Evolutionary conservation across 2,113 vertebrate species (phyloP).

Genomic region (Rhabdornis inornatus): DNA sequence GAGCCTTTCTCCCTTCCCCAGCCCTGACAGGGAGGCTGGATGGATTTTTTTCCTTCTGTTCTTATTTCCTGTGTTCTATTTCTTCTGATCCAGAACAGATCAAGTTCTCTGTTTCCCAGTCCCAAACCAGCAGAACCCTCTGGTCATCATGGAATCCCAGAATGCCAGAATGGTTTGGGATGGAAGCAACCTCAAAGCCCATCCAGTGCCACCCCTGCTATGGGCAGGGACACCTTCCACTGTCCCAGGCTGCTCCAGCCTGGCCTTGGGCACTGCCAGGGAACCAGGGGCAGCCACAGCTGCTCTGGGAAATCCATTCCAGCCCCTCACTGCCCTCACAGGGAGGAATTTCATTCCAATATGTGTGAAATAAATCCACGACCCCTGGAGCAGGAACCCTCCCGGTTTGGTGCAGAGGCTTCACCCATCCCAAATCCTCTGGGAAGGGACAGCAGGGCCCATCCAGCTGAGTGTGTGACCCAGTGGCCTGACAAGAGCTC

Average conservation of each 20-base stretch:
- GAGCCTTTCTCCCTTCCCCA: not conserved
- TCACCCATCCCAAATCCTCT: not conserved
- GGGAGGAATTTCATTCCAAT: not conserved
- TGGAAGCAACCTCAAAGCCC: not conserved
- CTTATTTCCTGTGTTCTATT: not conserved
- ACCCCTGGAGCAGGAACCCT: not conserved
- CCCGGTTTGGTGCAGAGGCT: rapidly evolving
- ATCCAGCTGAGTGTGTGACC: rapidly evolving
- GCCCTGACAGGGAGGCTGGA: not conserved
- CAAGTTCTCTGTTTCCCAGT: not conserved
- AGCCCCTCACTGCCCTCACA: not conserved
- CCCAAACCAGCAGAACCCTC: not conserved
- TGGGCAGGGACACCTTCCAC: not conserved
- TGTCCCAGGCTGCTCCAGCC: not conserved
- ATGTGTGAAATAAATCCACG: rapidly evolving
- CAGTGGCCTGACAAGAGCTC: not conserved
- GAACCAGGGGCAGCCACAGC: not conserved
- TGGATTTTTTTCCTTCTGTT: not conserved
- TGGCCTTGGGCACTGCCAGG: not conserved
- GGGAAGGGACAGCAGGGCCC: not conserved
- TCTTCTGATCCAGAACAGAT: not conserved
- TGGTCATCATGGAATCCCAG: not conserved
- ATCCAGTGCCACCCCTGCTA: not conserved
- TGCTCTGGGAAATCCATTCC: not conserved
- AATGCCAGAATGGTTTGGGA: not conserved